Evolutionary conservation across 2,797 vertebrate species (phyloP).

Genomic region (Epinephelus coioides): DNA sequence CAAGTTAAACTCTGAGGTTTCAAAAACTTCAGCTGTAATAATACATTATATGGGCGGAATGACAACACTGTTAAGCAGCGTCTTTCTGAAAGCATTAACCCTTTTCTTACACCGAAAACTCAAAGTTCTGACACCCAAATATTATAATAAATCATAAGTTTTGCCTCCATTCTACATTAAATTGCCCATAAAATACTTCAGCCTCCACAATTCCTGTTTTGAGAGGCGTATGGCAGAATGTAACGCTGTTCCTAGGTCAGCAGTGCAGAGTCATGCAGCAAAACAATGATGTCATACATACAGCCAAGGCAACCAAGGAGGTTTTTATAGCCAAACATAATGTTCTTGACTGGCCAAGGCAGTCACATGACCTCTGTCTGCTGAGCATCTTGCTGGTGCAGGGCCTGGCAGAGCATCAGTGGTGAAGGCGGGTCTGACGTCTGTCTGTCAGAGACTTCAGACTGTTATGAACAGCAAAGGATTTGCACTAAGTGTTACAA

Average conservation of each 20-base stretch:
- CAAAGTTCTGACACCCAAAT: conserved; percentile 11
- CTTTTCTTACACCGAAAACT: conserved; percentile 2
- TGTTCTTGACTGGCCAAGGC: not conserved
- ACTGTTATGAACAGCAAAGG: not conserved
- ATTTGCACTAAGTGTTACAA: not conserved
- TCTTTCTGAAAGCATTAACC: conserved; percentile 5
- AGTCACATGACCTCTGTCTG: conserved; percentile 12
- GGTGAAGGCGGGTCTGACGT: not conserved
- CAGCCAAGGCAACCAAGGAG: not conserved
- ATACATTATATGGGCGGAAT: conserved; percentile 36
- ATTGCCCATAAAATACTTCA: too few species aligned
- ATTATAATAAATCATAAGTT: conserved; percentile 14
- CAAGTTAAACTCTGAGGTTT: conserved; percentile 30
- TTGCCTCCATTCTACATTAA: too few species aligned
- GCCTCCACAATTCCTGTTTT: not conserved
- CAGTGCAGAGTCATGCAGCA: not conserved
- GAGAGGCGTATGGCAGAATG: too few species aligned
- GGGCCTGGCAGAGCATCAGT: conserved; percentile 4
- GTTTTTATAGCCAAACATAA: conserved; percentile 7
- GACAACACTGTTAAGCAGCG: conserved; percentile 34
- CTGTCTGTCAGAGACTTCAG: not conserved
- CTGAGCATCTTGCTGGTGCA: conserved; percentile 4
- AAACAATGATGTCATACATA: not conserved
- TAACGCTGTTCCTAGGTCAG: not conserved
- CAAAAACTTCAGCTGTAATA: conserved; percentile 42